Evolutionary conservation across 2,888 invertebrate genomes (phyloP), one percentile per base, ranked within the genome.

Genomic region (Galerucella nymphaeae): DNA sequence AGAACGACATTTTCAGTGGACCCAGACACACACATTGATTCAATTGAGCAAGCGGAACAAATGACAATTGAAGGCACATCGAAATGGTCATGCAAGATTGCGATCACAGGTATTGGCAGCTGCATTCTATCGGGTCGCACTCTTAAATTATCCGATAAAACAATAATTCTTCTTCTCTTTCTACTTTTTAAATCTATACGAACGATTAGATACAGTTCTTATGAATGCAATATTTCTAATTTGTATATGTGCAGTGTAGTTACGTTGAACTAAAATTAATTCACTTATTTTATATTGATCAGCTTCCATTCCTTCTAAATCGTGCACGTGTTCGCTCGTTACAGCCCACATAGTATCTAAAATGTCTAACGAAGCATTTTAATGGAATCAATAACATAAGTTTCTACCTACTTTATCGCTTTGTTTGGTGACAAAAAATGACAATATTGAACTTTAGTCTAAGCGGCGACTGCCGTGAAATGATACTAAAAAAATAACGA

Each of bases 71-170:
- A 97, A 91, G 98, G 98, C 90, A 98, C 97, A 86, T 97, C 97
- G 89, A 97, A 98, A 91, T 98, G 98, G 98, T 97, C 97, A 89
- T 97, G 97, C 93, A 98, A 98, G 94, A 96, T 98, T 91, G 97
- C 97, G 89, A 97, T 98, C 88, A 98, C 97, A 96, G 97, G 97
- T 98, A 94, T 86, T 86, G 84, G 83, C 83, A 85, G 87, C 87
- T 87, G 87, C 87, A 87, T 87, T 87, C 87, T 87, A 87, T 86
- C 81, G 82, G 78, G 78, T 70, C 73, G 75, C 74, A 76, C 71
- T 73, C 59, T 73, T 45, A 55, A 70, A 71, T 64, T 63, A 53
- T 11, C 45, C n/a, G 20, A 53, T 41, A 41, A 57, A 30, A 45
- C 16, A 61, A 72, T 2, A 61, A 55, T 67, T 50, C 58, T 66